Base-by-base conservation (phyloP, 2,113 vertebrate genomes). In the Pyxicephalus adspersus region DNA sequence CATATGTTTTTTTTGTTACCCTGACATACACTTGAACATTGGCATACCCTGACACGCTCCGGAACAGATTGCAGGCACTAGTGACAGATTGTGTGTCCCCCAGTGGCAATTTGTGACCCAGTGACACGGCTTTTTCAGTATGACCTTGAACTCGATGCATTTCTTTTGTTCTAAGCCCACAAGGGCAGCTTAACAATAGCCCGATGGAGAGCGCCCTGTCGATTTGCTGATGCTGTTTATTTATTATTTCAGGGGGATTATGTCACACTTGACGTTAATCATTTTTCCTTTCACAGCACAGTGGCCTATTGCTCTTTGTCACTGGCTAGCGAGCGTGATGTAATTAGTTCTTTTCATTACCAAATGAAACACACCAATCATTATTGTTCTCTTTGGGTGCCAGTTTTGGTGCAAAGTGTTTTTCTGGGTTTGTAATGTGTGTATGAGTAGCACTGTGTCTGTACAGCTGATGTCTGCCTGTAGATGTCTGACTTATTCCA, bases 281-380 rank as follows among this genome's bases (percentile, higher is more conserved):
- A 34, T 73, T 52, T n/a, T 22, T 20, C 50, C 29, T 34, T 45
- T 20, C 2, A 15, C 58, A 17, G 38, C 54, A 22, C 34, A 13
- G 73, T 63, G 25, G 18, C 23, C 34, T 5, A 63, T 76, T 34
- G 22, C 23, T 76, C 74, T 64, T 77, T 66, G 63, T 64, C 26
- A 64, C 26, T 25, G 20, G 18, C 25, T 67, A 55, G 57, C 64
- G 34, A 66, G 64, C 29, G 17, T 25, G n/a, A 8, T 38, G 52
- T 58, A 38, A 68, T 68, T 78, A 67, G 28, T 66, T 77, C 19
- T 54, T 58, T 65, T 64, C 76, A 18, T 55, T 57, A 57, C 22
- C 19, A 34, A 55, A 66, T 9, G 45, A 51, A n/a, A 1, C 31
- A 18, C 50, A 5, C 63, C 29, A 28, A 77, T 77, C 64, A 28